Evolutionary conservation across 2,113 vertebrate species (phyloP).

Genomic region (Protobothrops mucrosquamatus): DNA sequence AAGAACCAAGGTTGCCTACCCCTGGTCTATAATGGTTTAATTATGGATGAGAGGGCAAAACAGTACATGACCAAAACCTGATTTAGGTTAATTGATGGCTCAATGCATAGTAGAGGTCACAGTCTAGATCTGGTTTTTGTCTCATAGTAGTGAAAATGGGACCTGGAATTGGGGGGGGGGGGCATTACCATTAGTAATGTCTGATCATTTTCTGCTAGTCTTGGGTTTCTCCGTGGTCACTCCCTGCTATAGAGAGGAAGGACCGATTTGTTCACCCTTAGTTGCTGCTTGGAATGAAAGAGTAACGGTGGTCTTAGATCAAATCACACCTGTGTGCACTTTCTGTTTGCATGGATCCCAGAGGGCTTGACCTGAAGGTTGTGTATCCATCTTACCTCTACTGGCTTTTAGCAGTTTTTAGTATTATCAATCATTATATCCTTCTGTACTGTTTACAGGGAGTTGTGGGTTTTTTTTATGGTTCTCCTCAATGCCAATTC

Average conservation of each 20-base stretch:
- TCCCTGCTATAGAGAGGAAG: background rate
- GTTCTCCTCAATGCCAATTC: background rate
- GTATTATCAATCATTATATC: background rate
- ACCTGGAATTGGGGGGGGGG: background rate
- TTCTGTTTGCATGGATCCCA: background rate
- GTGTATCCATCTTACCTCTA: background rate
- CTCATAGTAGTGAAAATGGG: background rate
- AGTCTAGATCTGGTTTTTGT: background rate
- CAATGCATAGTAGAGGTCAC: background rate
- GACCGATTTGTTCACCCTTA: background rate
- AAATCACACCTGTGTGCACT: background rate
- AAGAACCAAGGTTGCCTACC: no score
- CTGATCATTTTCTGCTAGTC: background rate
- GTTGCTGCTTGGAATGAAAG: background rate
- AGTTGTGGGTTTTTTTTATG: background rate
- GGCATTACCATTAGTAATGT: background rate
- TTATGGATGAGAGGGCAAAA: background rate
- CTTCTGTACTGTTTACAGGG: background rate
- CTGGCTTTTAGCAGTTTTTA: background rate
- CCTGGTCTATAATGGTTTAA: background rate
- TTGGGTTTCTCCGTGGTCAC: background rate
- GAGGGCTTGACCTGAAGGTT: background rate
- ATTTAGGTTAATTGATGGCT: background rate
- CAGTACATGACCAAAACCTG: background rate
- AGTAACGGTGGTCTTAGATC: background rate